Conservation (phyloP, 1,140 invertebrate species). For the Macrotrachela quadricornifera region DNA sequence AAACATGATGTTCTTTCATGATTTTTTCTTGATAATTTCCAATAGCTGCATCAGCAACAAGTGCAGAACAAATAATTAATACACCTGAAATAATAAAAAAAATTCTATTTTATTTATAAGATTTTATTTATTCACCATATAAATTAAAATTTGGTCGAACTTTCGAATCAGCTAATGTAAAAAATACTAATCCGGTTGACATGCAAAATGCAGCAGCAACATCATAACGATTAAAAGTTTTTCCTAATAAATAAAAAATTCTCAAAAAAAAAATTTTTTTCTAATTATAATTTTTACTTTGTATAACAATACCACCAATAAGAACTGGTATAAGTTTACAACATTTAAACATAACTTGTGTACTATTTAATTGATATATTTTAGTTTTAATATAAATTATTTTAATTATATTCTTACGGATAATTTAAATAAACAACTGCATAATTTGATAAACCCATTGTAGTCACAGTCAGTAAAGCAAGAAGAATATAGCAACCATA, state of each 20-base stretch:
- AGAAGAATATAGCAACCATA: constrained; percentile 53
- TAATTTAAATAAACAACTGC: constrained; percentile 86
- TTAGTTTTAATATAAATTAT: constrained; percentile 42
- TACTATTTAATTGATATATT: constrained; percentile 4
- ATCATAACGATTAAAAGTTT: constrained; percentile 58
- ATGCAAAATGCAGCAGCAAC: constrained; percentile 60
- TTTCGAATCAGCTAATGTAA: constrained; percentile 70
- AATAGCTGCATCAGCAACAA: constrained; percentile 6
- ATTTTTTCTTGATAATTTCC: constrained; percentile 9
- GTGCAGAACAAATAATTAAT: constrained; percentile 9
- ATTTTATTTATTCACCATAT: constrained; percentile 18
- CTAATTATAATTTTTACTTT: constrained; percentile 33
- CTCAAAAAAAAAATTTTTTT: too few species aligned
- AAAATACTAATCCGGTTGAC: constrained; percentile 71
- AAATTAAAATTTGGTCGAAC: constrained; percentile 66
- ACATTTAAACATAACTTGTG: constrained; percentile 39
- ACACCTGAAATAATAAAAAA: not conserved
- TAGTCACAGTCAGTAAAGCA: constrained; percentile 65
- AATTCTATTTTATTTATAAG: not conserved
- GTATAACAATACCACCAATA: constrained; percentile 68
- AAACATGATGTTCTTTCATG: constrained; percentile 1
- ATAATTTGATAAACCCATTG: constrained; percentile 84
- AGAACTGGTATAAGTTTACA: constrained; percentile 87
- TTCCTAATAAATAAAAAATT: constrained; percentile 30
- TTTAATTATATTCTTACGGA: constrained; percentile 51